These are phyloP conservation scores for Drosophila subquinaria DNA, from an alignment of 2,888 invertebrate species.

Conservation along the genomic window DNA sequence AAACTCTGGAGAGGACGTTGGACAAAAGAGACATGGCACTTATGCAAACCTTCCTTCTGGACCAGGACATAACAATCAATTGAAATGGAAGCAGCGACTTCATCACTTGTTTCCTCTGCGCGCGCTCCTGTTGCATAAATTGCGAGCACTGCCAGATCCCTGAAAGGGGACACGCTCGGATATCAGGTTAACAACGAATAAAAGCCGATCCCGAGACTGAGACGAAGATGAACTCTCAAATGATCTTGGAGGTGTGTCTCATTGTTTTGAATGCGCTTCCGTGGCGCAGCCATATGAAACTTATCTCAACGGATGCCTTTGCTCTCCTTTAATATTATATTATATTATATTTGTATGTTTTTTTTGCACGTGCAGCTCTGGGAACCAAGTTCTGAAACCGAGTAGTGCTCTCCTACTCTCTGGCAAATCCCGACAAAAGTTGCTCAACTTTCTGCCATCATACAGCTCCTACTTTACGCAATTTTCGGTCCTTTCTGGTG, in stretches of 20 bases:
- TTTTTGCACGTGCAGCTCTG: conserved; percentile 74
- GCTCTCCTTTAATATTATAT: conserved; percentile 26
- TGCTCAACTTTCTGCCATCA: conserved; percentile 82
- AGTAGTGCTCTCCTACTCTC: conserved; percentile 14
- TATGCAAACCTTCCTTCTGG: conserved; percentile 62
- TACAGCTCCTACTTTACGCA: conserved; percentile 68
- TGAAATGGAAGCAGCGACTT: conserved; percentile 83
- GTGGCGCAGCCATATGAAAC: conserved; percentile 71
- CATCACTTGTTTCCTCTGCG: conserved; percentile 84
- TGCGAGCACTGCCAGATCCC: conserved; percentile 51
- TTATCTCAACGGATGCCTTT: conserved; percentile 56
- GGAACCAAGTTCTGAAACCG: conserved; percentile 45
- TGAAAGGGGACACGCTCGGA: conserved; percentile 67
- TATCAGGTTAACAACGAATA: conserved; percentile 79
- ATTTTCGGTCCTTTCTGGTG: conserved; percentile 42
- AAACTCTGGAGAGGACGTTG: conserved; percentile 44
- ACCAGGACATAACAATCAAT: conserved; percentile 68
- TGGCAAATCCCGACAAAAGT: conserved; percentile 66
- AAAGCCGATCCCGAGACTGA: conserved; percentile 9
- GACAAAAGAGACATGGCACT: conserved; percentile 60
- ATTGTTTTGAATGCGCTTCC: conserved; percentile 71
- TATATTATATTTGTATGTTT: conserved; percentile 6
- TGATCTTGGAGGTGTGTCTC: conserved; percentile 82
- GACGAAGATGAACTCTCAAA: conserved; percentile 26
- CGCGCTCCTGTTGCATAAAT: conserved; percentile 76